phyloP scores from a whole-genome alignment of 1,140 invertebrate genomes.

The Frieseomelitta varia region DNA sequence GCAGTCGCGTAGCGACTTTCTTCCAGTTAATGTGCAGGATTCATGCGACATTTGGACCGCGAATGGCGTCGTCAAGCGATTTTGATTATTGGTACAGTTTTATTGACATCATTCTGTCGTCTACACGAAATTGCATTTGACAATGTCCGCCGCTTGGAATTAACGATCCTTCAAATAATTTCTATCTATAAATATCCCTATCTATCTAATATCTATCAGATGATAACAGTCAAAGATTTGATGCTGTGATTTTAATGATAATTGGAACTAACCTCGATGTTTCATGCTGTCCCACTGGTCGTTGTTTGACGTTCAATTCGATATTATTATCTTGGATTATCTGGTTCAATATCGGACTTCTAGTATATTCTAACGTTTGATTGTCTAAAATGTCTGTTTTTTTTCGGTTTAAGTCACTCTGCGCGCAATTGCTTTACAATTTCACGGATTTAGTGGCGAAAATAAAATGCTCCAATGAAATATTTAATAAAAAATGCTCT shows the following conservation, averaged over 20 bases:
- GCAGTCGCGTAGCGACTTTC: background rate
- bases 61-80: background rate
- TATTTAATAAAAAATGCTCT: background rate
- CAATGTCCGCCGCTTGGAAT: background rate
- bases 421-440: background rate
- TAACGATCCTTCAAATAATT: conserved; percentile 18
- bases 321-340: background rate
- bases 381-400: too few species aligned
- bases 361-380: too few species aligned
- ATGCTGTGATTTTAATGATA: conserved; percentile 12
- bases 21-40: background rate
- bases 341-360: background rate
- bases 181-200: too few species aligned
- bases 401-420: too few species aligned
- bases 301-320: background rate
- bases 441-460: background rate
- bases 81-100: background rate
- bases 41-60: background rate
- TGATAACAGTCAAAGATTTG: background rate
- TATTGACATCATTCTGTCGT: background rate
- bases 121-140: background rate
- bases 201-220: too few species aligned
- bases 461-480: background rate
- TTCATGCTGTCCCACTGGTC: background rate
- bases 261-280: background rate